Evolutionary conservation across 1,140 invertebrate species (phyloP), one percentile per base, ranked within the genome.

Genomic region (Bombus ignitus): DNA sequence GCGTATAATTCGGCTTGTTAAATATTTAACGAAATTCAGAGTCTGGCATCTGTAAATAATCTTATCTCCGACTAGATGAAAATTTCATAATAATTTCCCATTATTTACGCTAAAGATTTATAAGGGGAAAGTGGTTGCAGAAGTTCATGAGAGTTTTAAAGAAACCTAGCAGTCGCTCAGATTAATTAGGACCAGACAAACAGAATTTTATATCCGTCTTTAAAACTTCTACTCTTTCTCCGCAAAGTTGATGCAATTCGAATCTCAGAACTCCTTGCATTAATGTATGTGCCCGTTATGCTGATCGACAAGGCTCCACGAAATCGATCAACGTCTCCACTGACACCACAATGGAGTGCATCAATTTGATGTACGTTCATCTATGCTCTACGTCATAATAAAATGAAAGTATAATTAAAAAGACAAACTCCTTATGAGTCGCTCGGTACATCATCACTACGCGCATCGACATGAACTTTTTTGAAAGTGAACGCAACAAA

Each of bases 1-100:
- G 25, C 4, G 32, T 13, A 37, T 70, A 57, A 57, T 70, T 37
- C 22, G 4, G 1, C 18, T 83, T 25, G 42, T 28, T 76, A 68
- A 83, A 68, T 83, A 39, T 76, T 47, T 68, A 83, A 42, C 18
- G 8, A 37, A 28, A 59, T 66, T 70, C 74, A 70, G 13, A 37
- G 10, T n/a, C 2, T 13, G 28, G 18, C n/a, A 25, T n/a, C 25
- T 6, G 28, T 35, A 44, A 35, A 42, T 62, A 73, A 62, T 28
- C 32, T 35, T 3, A 44, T 22, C 22, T 15, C 22, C 8, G 1
- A 12, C 32, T 9, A 25, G 44, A 83, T 76, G 73, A 76, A 66
- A 68, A 66, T 70, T 22, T 13, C 44, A 12, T 28, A 25, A 62
- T 6, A 53, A 37, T 39, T 68, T 53, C 15, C 44, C 39, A 39